Percentiles rank a stretch among this genome's conserved stretches.
Evolutionary conservation across 2,888 invertebrate genomes (phyloP).

Genomic region (Tolmerus cingulatus): DNA sequence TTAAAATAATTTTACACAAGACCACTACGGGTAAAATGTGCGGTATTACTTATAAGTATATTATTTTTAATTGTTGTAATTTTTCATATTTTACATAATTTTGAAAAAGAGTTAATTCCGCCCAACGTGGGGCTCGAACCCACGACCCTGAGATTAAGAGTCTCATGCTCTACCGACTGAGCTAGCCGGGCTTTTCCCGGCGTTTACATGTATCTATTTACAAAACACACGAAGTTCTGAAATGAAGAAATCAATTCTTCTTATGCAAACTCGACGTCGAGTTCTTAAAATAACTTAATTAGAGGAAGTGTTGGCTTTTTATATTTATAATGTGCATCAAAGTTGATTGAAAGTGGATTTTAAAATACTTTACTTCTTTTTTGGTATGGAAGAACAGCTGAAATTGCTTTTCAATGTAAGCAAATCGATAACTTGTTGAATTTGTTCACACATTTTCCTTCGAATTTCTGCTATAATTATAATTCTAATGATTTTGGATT

Average conservation of each 20-base stretch:
- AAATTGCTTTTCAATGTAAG: too few species aligned
- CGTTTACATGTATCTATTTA: too few species aligned
- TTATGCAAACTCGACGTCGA: background rate
- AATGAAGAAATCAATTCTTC: background rate
- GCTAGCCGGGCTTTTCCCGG: conserved; percentile 59
- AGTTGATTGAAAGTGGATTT: too few species aligned
- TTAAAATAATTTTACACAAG: background rate
- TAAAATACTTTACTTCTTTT: too few species aligned
- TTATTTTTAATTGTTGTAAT: too few species aligned
- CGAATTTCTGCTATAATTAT: too few species aligned
- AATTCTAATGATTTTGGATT: too few species aligned
- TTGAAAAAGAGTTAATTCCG: conserved; percentile 44
- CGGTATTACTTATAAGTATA: too few species aligned
- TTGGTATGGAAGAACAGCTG: too few species aligned
- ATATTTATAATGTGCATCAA: background rate
- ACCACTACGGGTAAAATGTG: background rate
- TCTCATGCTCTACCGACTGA: conserved; percentile 64
- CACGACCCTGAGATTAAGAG: conserved; percentile 65
- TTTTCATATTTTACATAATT: too few species aligned
- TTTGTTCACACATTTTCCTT: too few species aligned
- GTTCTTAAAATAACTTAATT: background rate
- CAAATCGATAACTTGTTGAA: too few species aligned
- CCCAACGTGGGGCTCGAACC: conserved; percentile 64
- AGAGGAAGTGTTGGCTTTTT: background rate
- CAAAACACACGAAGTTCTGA: background rate